Base-by-base conservation (phyloP, 2,797 vertebrate species). In the Pseudomugil tenellus region DNA sequence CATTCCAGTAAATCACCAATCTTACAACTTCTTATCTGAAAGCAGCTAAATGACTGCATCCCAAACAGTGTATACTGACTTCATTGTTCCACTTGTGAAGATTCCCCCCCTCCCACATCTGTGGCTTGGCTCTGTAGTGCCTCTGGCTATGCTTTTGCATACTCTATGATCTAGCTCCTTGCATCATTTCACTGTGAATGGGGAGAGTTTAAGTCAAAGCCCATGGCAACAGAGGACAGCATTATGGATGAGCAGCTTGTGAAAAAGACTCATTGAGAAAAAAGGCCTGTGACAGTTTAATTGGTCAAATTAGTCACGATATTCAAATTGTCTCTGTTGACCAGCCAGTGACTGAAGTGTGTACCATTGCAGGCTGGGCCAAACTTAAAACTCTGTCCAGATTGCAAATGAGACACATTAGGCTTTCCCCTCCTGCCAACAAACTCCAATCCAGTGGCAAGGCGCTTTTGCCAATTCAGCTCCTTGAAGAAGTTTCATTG, bases 271-370 rank as follows among this genome's bases (percentile, higher is more conserved):
- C 72, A 76, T 87, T 84, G 81, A 81, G 79, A 84, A 87, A 85
- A 84, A 84, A 81, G 67, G 26, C 70, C 80, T 79, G 80, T 90
- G 91, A 91, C 89, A 91, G 88, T 91, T 91, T 91, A 91, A 92
- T 90, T 90, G 91, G 90, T 74, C 16, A 79, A 92, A 91, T 92
- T 91, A 92, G 90, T 91, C 89, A 92, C 78, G 76, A 91, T 91
- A 90, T 92, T 91, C 76, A 89, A 91, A 90, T 90, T 23, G 63
- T 71, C 77, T 87, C 84, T 84, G 88, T 90, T 86, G 84, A 86
- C 72, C 78, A 80, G 84, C 87, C 90, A 87, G 83, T 85, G 85
- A 86, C 79, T 86, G 83, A 85, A 89, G 87, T 89, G 91, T 90
- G 87, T 81, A 72, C 79, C 76, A 62, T 83, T 71, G 76, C 76